Percentiles rank a stretch among this genome's conserved stretches.
These are phyloP conservation scores for Indri indri DNA, from an alignment of 2,113 vertebrate species.

Conservation along the genomic window DNA sequence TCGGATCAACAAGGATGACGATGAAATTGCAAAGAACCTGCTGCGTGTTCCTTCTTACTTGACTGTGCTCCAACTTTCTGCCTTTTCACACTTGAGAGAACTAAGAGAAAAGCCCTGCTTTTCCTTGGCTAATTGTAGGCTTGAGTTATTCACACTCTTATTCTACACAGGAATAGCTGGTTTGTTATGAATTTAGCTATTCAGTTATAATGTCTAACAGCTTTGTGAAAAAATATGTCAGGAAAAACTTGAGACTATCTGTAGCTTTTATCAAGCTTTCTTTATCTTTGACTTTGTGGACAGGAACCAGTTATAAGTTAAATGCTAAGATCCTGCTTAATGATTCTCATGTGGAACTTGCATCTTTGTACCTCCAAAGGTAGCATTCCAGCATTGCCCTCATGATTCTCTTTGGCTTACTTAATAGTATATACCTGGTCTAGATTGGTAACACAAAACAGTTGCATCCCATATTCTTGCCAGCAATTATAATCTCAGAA, in stretches of 20 bases:
- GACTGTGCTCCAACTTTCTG: not conserved
- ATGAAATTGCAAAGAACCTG: not conserved
- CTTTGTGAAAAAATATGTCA: not conserved
- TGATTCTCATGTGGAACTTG: not conserved
- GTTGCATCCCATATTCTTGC: not conserved
- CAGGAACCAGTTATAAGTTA: not conserved
- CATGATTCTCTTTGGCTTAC: not conserved
- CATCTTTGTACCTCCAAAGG: not conserved
- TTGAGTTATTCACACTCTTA: not conserved
- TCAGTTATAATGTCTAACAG: not conserved
- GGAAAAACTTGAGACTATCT: not conserved
- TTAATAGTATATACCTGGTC: not conserved
- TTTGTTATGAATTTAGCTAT: not conserved
- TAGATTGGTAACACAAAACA: not conserved
- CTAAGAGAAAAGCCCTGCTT: not conserved
- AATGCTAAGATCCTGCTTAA: not conserved
- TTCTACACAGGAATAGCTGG: not conserved
- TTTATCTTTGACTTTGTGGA: not conserved
- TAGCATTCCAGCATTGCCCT: not conserved
- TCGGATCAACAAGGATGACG: not conserved
- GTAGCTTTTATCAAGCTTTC: not conserved
- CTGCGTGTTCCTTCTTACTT: not conserved
- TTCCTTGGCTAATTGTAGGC: not conserved
- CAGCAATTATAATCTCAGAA: not conserved
- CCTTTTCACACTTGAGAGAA: not conserved